phyloP scores from a whole-genome alignment of 2,113 vertebrate species.

The Gallinago jamesoni region DNA sequence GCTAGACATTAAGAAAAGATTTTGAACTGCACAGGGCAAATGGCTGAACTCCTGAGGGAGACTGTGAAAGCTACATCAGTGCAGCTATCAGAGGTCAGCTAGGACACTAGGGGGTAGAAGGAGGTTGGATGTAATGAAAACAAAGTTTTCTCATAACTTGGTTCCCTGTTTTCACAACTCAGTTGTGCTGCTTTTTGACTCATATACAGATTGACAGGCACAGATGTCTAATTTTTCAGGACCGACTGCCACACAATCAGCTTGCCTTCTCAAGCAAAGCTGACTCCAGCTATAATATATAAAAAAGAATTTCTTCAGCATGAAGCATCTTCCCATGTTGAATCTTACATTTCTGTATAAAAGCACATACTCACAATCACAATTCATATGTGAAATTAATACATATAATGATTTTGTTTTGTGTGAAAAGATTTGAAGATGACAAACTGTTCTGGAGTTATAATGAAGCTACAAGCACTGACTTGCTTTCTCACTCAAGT shows the following conservation, averaged over 20 bases:
- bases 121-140: not conserved
- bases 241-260: not conserved
- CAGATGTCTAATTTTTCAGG: not conserved
- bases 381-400: not conserved
- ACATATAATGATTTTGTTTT: not conserved
- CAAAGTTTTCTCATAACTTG: not conserved
- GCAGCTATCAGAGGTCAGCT: not conserved
- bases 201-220: not conserved
- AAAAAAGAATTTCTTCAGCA: not conserved
- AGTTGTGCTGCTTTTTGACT: not conserved
- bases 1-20: constrained; percentile 36
- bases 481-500: constrained; percentile 31
- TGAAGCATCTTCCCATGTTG: not conserved
- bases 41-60: not conserved
- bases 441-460: not conserved
- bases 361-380: not conserved
- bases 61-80: not conserved
- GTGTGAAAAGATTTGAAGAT: constrained; percentile 8
- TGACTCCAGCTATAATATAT: not conserved
- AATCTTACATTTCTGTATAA: not conserved
- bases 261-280: not conserved
- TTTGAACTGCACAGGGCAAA: not conserved
- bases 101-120: not conserved
- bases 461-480: not conserved
- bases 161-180: not conserved